Evolutionary conservation across 2,888 invertebrate species (phyloP).

Genomic region (Pachliopta kotzebuea): DNA sequence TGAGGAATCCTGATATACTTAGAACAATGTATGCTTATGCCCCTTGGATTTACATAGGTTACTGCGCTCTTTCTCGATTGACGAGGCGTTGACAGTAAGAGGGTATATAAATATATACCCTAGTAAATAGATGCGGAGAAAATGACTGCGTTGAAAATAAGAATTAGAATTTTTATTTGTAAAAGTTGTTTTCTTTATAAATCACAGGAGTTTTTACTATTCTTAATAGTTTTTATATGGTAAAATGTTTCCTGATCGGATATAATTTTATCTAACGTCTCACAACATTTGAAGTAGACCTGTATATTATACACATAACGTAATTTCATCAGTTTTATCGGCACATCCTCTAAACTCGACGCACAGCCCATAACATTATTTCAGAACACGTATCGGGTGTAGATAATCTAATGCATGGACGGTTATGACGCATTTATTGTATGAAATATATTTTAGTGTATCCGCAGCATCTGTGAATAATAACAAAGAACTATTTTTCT

Average conservation of each 20-base stretch:
- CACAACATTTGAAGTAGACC: conserved; percentile 24
- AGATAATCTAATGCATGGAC: conserved; percentile 73
- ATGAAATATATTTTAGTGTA: conserved; percentile 52
- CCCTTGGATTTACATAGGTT: conserved; percentile 67
- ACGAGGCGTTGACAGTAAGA: conserved; percentile 36
- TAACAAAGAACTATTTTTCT: conserved; percentile 3
- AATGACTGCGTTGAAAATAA: conserved; percentile 30
- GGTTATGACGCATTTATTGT: conserved; percentile 73
- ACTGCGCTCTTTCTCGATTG: conserved; percentile 45
- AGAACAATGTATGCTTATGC: conserved; percentile 57
- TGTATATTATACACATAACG: conserved; percentile 37
- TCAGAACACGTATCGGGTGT: conserved; percentile 70
- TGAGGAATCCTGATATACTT: conserved; percentile 63
- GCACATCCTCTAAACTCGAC: conserved; percentile 47
- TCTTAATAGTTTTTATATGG: neutral
- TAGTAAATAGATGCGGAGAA: neutral
- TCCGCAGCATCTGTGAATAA: conserved; percentile 26
- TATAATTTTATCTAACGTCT: conserved; percentile 14
- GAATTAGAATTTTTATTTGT: neutral
- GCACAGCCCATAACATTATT: conserved; percentile 66
- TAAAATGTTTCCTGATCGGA: neutral
- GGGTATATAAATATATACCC: neutral
- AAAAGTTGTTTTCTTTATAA: neutral
- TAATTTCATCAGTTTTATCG: conserved; percentile 59
- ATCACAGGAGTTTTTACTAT: neutral